Conservation (phyloP, 2,797 vertebrate species). For the Nothura maculosa region DNA sequence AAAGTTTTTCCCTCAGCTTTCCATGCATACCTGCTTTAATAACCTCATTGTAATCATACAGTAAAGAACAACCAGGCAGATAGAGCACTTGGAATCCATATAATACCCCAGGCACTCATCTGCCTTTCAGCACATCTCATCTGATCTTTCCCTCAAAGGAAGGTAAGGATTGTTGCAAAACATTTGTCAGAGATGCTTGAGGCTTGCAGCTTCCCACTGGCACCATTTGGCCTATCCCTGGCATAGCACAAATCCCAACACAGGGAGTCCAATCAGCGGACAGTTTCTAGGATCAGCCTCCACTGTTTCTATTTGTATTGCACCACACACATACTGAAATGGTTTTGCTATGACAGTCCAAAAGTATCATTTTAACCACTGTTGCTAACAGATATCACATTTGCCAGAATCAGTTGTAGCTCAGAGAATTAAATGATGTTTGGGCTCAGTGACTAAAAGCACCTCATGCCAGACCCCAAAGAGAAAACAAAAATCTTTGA, state of each 20-base stretch:
- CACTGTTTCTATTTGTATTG: neutral
- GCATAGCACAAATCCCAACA: neutral
- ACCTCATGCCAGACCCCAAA: no score
- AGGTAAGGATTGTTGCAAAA: neutral
- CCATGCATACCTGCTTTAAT: neutral
- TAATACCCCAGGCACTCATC: neutral
- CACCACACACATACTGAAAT: neutral
- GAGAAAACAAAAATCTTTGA: no score
- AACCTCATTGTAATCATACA: neutral
- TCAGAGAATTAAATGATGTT: neutral
- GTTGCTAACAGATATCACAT: neutral
- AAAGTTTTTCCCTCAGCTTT: neutral
- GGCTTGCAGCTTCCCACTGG: neutral
- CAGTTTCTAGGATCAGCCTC: neutral
- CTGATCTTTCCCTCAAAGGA: neutral
- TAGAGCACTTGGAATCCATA: neutral
- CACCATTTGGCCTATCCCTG: neutral
- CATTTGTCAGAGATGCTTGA: neutral
- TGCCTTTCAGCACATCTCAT: neutral
- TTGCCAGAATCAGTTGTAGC: neutral
- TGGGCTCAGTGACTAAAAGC: neutral
- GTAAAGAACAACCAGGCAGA: neutral
- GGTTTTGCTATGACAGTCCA: neutral
- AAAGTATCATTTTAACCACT: neutral
- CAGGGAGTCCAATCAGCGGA: neutral